phyloP scores from a whole-genome alignment of 2,888 invertebrate genomes.

The Miltochrista miniata region DNA sequence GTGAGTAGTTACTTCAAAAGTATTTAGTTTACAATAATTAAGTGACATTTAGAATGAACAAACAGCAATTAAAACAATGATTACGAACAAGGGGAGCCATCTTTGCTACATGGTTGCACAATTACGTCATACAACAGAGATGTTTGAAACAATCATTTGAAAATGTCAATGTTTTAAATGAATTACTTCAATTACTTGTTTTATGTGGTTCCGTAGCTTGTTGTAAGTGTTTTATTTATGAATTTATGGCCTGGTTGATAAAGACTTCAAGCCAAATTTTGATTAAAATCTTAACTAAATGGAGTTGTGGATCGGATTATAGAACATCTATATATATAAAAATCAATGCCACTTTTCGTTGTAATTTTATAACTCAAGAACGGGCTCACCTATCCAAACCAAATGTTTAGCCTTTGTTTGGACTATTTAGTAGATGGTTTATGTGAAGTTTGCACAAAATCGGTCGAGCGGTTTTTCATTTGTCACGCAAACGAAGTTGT shows the following conservation, averaged over 20 bases:
- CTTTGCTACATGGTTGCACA: constrained; percentile 17
- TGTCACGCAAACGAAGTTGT: no score
- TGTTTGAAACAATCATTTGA: constrained; percentile 24
- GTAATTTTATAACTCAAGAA: no score
- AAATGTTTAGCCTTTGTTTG: no score
- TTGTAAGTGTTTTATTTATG: background rate
- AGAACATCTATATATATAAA: no score
- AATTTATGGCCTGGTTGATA: background rate
- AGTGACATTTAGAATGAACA: constrained; percentile 24
- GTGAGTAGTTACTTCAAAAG: background rate
- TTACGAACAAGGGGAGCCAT: constrained; percentile 28
- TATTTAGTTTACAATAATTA: constrained; percentile 26
- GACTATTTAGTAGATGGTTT: no score
- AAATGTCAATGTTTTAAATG: constrained; percentile 16
- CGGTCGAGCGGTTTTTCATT: no score
- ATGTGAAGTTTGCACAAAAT: no score
- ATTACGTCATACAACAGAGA: constrained; percentile 28
- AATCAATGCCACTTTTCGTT: no score
- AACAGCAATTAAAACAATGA: constrained; percentile 30
- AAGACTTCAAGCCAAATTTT: background rate
- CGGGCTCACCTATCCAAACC: no score
- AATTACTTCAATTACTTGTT: constrained; percentile 1
- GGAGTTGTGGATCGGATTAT: no score
- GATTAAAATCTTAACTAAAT: background rate
- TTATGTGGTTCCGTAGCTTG: constrained; percentile 17